A percentile compares a stretch with the other conserved stretches of the same genome.
phyloP scores from a whole-genome alignment of 1,140 invertebrate species.

The Oryctes rhinoceros region DNA sequence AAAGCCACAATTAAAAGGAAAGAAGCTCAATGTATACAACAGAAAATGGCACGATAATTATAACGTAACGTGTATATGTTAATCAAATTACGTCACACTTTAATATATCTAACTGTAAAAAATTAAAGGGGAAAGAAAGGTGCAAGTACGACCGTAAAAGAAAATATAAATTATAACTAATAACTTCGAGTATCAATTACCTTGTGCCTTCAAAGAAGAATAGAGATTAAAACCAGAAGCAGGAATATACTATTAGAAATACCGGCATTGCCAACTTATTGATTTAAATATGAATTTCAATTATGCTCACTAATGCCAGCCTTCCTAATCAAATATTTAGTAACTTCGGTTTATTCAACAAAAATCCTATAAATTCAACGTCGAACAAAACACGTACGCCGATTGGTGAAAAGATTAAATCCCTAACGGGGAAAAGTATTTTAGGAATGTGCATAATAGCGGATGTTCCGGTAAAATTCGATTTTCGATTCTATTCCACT shows the following conservation, averaged over 20 bases:
- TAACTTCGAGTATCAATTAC: conserved; percentile 16
- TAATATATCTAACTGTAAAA: not conserved
- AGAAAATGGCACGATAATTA: conserved; percentile 1
- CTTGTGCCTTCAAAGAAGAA: not conserved
- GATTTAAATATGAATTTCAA: conserved; percentile 12
- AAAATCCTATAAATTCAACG: conserved; percentile 1
- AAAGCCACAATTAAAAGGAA: not conserved
- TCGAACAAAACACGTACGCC: not conserved
- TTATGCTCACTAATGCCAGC: not conserved
- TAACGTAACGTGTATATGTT: conserved; percentile 22
- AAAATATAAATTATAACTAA: not conserved
- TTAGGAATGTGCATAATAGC: not conserved
- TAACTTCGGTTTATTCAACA: not conserved
- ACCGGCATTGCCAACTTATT: conserved; percentile 12
- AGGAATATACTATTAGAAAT: conserved; percentile 3
- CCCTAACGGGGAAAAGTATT: not conserved
- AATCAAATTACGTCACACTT: conserved; percentile 24
- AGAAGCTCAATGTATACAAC: not conserved
- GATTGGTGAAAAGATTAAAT: not conserved
- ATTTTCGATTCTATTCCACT: not conserved
- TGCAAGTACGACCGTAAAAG: not conserved
- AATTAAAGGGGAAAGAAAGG: not conserved
- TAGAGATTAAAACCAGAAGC: conserved; percentile 15
- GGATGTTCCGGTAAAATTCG: conserved; percentile 24
- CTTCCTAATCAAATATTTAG: conserved; percentile 22